phyloP scores from a whole-genome alignment of 1,140 invertebrate genomes.

The Chlorops oryzae region DNA sequence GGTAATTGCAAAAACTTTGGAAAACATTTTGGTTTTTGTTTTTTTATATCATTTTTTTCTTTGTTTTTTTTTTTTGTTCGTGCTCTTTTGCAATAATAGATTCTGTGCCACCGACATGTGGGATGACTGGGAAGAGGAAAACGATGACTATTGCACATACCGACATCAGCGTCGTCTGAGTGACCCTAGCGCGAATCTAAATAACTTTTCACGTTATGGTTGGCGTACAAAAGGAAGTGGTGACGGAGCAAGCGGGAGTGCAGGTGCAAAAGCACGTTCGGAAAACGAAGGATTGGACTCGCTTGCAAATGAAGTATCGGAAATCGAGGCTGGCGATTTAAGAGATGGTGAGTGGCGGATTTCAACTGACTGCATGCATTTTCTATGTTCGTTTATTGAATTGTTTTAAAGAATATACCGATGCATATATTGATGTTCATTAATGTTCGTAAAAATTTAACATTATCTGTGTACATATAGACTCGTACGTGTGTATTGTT shows the following conservation, averaged over 20 bases:
- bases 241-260: slow-evolving; percentile 46
- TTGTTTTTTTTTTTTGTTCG: slow-evolving; percentile 3
- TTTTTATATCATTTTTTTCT: neutral
- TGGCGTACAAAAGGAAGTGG: slow-evolving; percentile 63
- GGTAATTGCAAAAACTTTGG: slow-evolving; percentile 29
- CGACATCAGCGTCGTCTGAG: slow-evolving; percentile 79
- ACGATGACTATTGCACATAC: slow-evolving; percentile 76
- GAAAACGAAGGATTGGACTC: slow-evolving; percentile 86
- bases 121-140: slow-evolving; percentile 83
- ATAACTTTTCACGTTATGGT: slow-evolving; percentile 77
- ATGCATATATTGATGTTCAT: neutral
- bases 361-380: neutral
- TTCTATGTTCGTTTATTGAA: too few relatives aligned
- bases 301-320: slow-evolving; percentile 71
- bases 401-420: too few relatives aligned
- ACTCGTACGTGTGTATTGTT: too few relatives aligned
- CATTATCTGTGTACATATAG: too few relatives aligned
- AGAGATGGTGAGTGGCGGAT: slow-evolving; percentile 85
- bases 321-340: slow-evolving; percentile 90
- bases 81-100: slow-evolving; percentile 5
- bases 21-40: neutral
- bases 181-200: slow-evolving; percentile 89
- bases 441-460: too few relatives aligned
- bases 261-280: slow-evolving; percentile 69
- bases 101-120: slow-evolving; percentile 76